These are phyloP conservation scores for Phyto melanocephala DNA, from an alignment of 2,888 invertebrate species.

Conservation along the genomic window DNA sequence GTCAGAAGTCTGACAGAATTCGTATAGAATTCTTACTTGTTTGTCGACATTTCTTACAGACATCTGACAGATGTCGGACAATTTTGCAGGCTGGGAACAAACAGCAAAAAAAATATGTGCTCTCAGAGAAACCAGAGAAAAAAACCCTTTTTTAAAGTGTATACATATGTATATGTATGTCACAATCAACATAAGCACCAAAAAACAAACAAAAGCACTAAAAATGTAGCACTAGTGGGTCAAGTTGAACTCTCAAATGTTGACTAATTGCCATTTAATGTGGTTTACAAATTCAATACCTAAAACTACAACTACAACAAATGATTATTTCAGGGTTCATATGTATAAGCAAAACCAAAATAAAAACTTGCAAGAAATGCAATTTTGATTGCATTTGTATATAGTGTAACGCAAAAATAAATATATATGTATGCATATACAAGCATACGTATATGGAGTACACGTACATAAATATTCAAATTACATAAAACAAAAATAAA, in stretches of 20 bases:
- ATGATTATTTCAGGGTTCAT: background rate
- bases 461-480: conserved; percentile 44
- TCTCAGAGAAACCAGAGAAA: background rate
- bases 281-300: conserved; percentile 40
- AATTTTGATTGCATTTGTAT: conserved; percentile 30
- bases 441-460: too few relatives aligned
- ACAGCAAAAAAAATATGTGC: background rate
- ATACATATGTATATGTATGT: background rate
- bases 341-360: background rate
- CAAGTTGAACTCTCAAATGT: conserved; percentile 37
- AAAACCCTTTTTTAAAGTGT: background rate
- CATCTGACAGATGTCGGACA: too few relatives aligned
- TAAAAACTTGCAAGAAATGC: conserved; percentile 25
- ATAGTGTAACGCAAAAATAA: background rate
- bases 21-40: too few relatives aligned
- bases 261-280: conserved; percentile 13
- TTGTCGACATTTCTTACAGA: too few relatives aligned
- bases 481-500: conserved; percentile 55
- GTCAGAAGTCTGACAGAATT: too few relatives aligned
- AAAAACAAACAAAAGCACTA: background rate
- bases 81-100: too few relatives aligned
- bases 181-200: background rate
- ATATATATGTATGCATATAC: too few relatives aligned
- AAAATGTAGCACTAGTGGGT: conserved; percentile 1
- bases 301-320: background rate